phyloP scores from a whole-genome alignment of 2,797 vertebrate species.

The Nannoperca obscura region DNA sequence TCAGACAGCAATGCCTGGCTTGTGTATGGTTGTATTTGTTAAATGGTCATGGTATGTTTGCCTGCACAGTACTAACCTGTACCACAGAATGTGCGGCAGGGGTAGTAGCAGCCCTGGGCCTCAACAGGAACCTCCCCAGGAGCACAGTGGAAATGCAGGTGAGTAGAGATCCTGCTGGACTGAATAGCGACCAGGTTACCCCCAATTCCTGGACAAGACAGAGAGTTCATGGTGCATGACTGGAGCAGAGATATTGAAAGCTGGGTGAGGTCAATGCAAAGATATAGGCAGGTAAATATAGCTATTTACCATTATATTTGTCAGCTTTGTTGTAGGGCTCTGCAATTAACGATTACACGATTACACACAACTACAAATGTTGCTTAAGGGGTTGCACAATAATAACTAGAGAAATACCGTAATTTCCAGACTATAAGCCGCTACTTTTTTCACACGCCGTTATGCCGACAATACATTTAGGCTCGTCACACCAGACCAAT shows the following conservation, averaged over 20 bases:
- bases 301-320: no score
- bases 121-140: constrained; percentile 94
- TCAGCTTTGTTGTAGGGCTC: neutral
- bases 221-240: neutral
- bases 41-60: no score
- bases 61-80: constrained; percentile 81
- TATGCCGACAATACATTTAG: no score
- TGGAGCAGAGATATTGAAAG: neutral
- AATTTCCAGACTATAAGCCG: no score
- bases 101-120: constrained; percentile 91
- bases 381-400: neutral
- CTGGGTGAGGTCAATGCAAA: neutral
- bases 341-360: neutral
- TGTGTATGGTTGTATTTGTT: neutral
- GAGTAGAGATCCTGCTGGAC: constrained; percentile 96
- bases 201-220: constrained; percentile 89
- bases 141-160: constrained; percentile 94
- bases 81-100: constrained; percentile 94
- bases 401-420: neutral
- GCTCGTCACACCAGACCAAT: no score
- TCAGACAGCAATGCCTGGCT: neutral
- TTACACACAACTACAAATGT: neutral
- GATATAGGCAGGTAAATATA: neutral
- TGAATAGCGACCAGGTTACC: constrained; percentile 98
- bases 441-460: no score